phyloP scores from a whole-genome alignment of 2,888 invertebrate species.

The Creontiades dilutus region DNA sequence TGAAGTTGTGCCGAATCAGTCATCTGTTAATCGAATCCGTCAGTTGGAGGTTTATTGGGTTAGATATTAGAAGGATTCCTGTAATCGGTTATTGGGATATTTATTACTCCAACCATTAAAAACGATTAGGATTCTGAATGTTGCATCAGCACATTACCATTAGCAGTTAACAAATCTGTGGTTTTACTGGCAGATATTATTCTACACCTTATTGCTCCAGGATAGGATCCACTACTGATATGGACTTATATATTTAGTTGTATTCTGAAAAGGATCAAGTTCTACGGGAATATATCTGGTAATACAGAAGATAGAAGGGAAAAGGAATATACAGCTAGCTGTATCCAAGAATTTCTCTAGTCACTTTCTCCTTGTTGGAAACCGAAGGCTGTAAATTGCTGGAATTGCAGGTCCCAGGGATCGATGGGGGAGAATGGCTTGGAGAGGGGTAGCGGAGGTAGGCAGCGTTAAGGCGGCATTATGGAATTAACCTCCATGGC shows the following conservation, averaged over 20 bases:
- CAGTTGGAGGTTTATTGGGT: background rate
- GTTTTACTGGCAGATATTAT: too few relatives aligned
- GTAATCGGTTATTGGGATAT: background rate
- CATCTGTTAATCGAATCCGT: slow-evolving; percentile 35
- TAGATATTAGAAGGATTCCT: background rate
- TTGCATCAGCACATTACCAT: too few relatives aligned
- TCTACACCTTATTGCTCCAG: too few relatives aligned
- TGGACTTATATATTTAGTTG: too few relatives aligned
- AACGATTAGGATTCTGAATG: too few relatives aligned
- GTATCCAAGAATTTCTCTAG: background rate
- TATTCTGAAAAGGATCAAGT: too few relatives aligned
- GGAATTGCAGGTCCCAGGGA: slow-evolving; percentile 27
- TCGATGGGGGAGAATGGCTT: background rate
- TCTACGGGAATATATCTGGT: too few relatives aligned
- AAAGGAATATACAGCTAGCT: background rate
- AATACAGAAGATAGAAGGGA: background rate
- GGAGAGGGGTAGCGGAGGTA: too few relatives aligned
- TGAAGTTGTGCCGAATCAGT: slow-evolving; percentile 18
- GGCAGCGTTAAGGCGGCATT: background rate
- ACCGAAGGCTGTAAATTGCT: slow-evolving; percentile 23
- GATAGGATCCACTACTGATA: too few relatives aligned
- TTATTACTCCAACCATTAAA: too few relatives aligned
- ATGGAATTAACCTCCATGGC: slow-evolving; percentile 64
- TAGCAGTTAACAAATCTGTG: too few relatives aligned
- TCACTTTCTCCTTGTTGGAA: background rate